phyloP scores from a whole-genome alignment of 2,797 vertebrate genomes.

The Emydoidea blandingii region DNA sequence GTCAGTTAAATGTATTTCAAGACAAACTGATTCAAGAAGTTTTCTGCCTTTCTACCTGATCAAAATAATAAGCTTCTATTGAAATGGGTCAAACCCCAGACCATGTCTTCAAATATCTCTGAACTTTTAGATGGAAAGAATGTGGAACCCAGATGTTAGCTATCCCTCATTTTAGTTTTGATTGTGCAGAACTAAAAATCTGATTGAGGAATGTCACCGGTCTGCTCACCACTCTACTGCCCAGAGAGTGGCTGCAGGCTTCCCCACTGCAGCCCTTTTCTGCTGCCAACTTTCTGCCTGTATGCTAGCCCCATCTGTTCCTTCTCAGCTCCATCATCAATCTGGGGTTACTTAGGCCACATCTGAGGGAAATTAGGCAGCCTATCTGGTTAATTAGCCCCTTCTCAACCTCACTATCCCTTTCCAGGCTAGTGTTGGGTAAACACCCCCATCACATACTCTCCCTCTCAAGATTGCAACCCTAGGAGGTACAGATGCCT shows the following conservation, averaged over 20 bases:
- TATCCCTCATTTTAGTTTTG: background rate
- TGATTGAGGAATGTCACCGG: background rate
- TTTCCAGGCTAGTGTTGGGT: background rate
- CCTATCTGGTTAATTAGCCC: background rate
- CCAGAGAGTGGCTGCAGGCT: background rate
- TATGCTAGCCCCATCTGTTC: background rate
- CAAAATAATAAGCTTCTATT: background rate
- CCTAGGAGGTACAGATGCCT: background rate
- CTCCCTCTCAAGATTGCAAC: background rate
- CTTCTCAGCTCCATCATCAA: background rate
- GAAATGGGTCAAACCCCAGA: background rate
- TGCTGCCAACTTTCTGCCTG: background rate
- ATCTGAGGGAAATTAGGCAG: too few relatives aligned
- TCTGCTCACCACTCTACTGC: background rate
- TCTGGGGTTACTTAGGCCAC: background rate
- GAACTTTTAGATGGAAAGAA: background rate
- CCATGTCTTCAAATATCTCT: background rate
- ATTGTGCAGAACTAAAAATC: background rate
- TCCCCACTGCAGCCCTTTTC: background rate
- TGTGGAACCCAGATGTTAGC: background rate
- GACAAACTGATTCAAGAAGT: conserved; percentile 8
- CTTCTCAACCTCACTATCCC: background rate
- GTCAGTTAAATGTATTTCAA: conserved; percentile 47
- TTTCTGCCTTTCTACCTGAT: background rate
- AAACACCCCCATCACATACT: background rate